A percentile compares a stretch with the other conserved stretches of the same genome.
These are phyloP conservation scores for Phymorhynchus buccinoides DNA, from an alignment of 1,140 invertebrate genomes.

Conservation along the genomic window DNA sequence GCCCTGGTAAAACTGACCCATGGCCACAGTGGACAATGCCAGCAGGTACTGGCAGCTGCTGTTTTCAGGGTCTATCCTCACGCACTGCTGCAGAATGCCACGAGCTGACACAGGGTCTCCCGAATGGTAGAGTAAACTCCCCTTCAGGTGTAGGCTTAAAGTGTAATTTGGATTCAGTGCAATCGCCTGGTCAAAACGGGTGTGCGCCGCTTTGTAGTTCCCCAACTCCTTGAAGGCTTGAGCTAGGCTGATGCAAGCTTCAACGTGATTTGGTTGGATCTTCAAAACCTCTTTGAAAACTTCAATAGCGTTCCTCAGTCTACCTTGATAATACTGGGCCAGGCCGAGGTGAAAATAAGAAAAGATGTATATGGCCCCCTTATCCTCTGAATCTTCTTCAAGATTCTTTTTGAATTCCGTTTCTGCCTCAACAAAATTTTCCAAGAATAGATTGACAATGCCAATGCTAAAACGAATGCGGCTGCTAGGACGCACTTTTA, in stretches of 20 bases:
- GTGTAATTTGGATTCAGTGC: constrained; percentile 56
- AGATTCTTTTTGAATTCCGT: constrained; percentile 32
- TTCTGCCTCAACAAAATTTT: constrained; percentile 54
- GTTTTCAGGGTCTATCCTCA: constrained; percentile 55
- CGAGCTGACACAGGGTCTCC: constrained; percentile 54
- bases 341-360: constrained; percentile 65
- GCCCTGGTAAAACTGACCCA: constrained; percentile 62
- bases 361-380: constrained; percentile 28
- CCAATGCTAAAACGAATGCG: constrained; percentile 59
- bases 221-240: constrained; percentile 68
- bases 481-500: constrained; percentile 48
- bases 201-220: constrained; percentile 57
- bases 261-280: constrained; percentile 62
- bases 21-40: constrained; percentile 55
- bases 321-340: constrained; percentile 63
- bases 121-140: constrained; percentile 58
- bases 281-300: constrained; percentile 70
- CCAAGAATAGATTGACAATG: constrained; percentile 57
- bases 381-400: constrained; percentile 12
- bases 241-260: constrained; percentile 64
- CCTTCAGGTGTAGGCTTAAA: constrained; percentile 58
- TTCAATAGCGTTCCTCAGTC: constrained; percentile 67
- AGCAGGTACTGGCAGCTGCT: constrained; percentile 64
- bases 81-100: constrained; percentile 57
- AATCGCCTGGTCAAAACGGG: constrained; percentile 63